Base-by-base conservation (phyloP, 2,113 vertebrate species). In the Plectropomus leopardus region DNA sequence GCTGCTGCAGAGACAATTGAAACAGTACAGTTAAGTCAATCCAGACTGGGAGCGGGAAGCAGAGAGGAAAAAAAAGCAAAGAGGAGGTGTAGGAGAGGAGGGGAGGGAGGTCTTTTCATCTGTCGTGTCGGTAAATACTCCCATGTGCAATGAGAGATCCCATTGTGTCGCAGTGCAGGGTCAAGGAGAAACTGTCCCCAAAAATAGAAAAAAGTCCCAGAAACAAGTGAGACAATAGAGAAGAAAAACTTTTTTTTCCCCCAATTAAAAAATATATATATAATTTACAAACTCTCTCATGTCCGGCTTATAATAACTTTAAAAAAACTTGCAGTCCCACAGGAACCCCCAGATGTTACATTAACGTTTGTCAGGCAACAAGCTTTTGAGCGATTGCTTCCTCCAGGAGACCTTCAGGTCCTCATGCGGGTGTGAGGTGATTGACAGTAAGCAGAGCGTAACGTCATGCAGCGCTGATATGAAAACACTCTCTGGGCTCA, bases 1-100 rank as follows among this genome's bases (percentile, higher is more conserved):
- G 93, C 71, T 67, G 65, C 65, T 70, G 54, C 44, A 64, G 60
- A 88, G 85, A 91, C 85, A 60, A 63, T 76, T 69, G 87, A 83
- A 86, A 80, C 61, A 47, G 71, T 81, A 64, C 71, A 66, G 71
- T 87, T 91, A 92, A 93, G 86, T 87, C 82, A 89, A 86, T 90
- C 91, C 92, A 93, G 89, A 89, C 77, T 45, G 9, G 36, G 71
- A 84, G 85, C 10, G 53, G 83, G 68, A 86, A 58, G 67, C 30
- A 36, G 58, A 73, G 63, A 74, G 42, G 28, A 8, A 10, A 36
- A 40, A 36, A 40, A 21, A 67, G 45, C 9, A 48, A 26, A 70
- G 67, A 73, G 63, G 57, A 71, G 72, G 74, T 3, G 68, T 34
- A 42, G 21, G 51, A 1, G 75, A 55, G 15, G 40, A 50, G 53